Conservation (phyloP, 1,140 invertebrate species). For the Philotrypesis tridentata region DNA sequence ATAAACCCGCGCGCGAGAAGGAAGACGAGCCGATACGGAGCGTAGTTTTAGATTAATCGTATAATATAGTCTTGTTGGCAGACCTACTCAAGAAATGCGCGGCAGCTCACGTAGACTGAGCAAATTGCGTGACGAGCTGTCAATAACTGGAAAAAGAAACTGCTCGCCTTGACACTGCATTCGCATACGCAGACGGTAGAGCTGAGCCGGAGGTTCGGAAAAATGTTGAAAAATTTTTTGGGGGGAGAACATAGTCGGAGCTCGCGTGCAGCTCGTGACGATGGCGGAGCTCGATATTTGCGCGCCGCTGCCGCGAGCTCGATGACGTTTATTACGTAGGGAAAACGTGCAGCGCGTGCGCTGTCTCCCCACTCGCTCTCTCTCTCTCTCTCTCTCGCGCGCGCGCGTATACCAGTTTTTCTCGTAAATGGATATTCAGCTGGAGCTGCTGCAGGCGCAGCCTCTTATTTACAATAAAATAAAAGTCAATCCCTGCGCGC, state of each 20-base stretch:
- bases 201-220: too few relatives aligned
- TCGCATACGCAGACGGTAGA: too few relatives aligned
- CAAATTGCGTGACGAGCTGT: too few relatives aligned
- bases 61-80: too few relatives aligned
- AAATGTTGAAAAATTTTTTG: too few relatives aligned
- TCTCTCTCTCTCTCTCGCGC: background rate
- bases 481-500: background rate
- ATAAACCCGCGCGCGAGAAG: conserved; percentile 11
- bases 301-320: background rate
- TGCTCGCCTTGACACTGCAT: too few relatives aligned
- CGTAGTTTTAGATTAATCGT: too few relatives aligned
- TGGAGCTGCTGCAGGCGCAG: too few relatives aligned
- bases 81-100: too few relatives aligned
- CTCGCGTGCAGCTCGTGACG: conserved; percentile 3
- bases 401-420: conserved; percentile 11
- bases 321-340: conserved; percentile 39
- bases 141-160: too few relatives aligned
- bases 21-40: background rate
- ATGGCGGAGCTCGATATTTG: conserved; percentile 9
- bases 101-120: too few relatives aligned
- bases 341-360: conserved; percentile 22
- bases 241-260: background rate
- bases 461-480: conserved; percentile 3
- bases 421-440: too few relatives aligned
- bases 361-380: background rate